These are phyloP conservation scores for Drosophila prostipennis DNA, from an alignment of 2,888 invertebrate species.

Conservation along the genomic window DNA sequence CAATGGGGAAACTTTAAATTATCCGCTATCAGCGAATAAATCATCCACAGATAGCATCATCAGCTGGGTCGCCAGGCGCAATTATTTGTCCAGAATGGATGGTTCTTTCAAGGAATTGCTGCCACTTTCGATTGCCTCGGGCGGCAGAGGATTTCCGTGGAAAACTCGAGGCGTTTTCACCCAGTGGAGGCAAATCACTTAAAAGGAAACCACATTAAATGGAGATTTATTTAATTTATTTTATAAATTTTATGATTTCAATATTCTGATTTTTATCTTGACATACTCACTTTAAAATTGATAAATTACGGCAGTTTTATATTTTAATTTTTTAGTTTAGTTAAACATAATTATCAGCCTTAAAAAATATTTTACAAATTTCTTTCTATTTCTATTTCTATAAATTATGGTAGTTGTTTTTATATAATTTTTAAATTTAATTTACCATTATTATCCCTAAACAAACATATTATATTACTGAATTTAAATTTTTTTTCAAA, in stretches of 20 bases:
- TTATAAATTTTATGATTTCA: neutral
- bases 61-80: conserved; percentile 41
- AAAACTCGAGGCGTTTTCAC: neutral
- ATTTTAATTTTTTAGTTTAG: no score
- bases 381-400: no score
- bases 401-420: no score
- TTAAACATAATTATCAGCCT: no score
- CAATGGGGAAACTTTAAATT: conserved; percentile 53
- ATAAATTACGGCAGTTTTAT: no score
- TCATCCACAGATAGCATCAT: conserved; percentile 62
- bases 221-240: neutral
- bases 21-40: conserved; percentile 59
- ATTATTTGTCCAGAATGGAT: conserved; percentile 47
- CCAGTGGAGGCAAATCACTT: neutral
- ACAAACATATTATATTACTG: no score
- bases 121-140: conserved; percentile 1
- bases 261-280: no score
- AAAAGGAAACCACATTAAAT: neutral
- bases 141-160: neutral
- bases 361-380: no score
- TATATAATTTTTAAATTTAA: no score
- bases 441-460: no score
- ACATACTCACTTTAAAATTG: no score
- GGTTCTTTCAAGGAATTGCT: conserved; percentile 5
- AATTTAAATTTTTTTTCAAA: no score